These are phyloP conservation scores for Rhinogobius similis DNA, from an alignment of 2,113 vertebrate species.

Conservation along the genomic window DNA sequence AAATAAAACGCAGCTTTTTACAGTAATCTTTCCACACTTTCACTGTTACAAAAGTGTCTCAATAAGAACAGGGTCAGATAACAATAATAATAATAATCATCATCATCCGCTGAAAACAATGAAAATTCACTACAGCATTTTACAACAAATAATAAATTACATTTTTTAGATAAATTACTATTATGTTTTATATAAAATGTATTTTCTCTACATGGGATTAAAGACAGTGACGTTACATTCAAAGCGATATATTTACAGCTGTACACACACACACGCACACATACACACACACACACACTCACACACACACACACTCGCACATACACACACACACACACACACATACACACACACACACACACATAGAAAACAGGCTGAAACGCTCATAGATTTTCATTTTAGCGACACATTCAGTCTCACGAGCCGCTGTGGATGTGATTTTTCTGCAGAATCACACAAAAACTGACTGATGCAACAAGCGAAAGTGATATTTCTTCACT, in stretches of 20 bases:
- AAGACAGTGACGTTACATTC: constrained; percentile 48
- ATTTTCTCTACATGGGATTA: constrained; percentile 59
- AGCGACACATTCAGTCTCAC: too few relatives aligned
- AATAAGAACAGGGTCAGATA: constrained; percentile 64
- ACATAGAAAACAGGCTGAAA: too few relatives aligned
- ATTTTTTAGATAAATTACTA: constrained; percentile 79
- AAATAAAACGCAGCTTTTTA: constrained; percentile 60
- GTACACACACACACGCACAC: constrained; percentile 13
- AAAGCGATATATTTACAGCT: constrained; percentile 36
- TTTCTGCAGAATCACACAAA: too few relatives aligned
- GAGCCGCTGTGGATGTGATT: too few relatives aligned
- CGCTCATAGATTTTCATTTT: too few relatives aligned
- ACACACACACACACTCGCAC: constrained; percentile 13
- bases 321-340: too few relatives aligned
- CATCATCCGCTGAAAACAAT: constrained; percentile 64
- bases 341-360: too few relatives aligned
- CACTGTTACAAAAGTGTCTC: constrained; percentile 50
- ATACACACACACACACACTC: constrained; percentile 20
- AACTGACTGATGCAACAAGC: too few relatives aligned
- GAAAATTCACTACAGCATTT: constrained; percentile 58
- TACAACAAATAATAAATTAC: constrained; percentile 80
- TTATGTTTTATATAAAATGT: constrained; percentile 68
- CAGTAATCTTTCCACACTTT: constrained; percentile 50
- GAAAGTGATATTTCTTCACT: too few relatives aligned
- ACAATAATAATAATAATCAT: too few relatives aligned